Evolutionary conservation across 1,140 invertebrate species (phyloP), one percentile per base, ranked within the genome.

Genomic region (Drosophila suzukii): DNA sequence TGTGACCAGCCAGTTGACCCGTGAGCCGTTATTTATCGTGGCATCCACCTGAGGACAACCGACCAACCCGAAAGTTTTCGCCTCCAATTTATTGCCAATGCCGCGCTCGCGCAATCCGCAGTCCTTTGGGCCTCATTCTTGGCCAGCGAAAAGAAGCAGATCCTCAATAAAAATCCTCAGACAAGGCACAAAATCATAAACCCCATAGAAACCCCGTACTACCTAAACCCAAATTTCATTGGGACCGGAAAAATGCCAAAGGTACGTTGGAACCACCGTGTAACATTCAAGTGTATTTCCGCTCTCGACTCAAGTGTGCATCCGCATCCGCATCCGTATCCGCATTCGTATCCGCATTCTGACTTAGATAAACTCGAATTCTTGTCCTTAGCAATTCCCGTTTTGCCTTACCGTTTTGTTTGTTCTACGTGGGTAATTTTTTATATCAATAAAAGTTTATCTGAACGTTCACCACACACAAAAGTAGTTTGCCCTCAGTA

Each of bases 271-370:
- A 24, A 13, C 17, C 17, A 20, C 56, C 39, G 12, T 36, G 12
- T 36, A 6, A 27, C 36, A 38, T 32, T 20, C 60, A 36, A 51
- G 32, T 53, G n/a, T 20, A 20, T 20, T 15, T 32, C 30, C 76
- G 20, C 39, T 57, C 30, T 72, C 73, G 84, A 83, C 84, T 89
- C 83, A 78, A 80, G 77, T 88, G 84, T 88, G 84, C 84, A 77
- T 83, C 76, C 72, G 84, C 84, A 77, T 83, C 76, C 72, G 27
- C 67, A 78, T 63, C 63, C 78, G 49, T 32, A 70, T 44, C 75
- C 79, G 27, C 27, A 62, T 41, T 17, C 20, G 76, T 46, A 80
- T 66, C 59, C 75, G 56, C 36, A 62, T 41, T 17, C 59, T 58
- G 63, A 38, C 51, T 46, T 61, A 51, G 30, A 39, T 50, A 59